Evolutionary conservation across 2,888 invertebrate species (phyloP).

Genomic region (Noctuana brunneofusca): DNA sequence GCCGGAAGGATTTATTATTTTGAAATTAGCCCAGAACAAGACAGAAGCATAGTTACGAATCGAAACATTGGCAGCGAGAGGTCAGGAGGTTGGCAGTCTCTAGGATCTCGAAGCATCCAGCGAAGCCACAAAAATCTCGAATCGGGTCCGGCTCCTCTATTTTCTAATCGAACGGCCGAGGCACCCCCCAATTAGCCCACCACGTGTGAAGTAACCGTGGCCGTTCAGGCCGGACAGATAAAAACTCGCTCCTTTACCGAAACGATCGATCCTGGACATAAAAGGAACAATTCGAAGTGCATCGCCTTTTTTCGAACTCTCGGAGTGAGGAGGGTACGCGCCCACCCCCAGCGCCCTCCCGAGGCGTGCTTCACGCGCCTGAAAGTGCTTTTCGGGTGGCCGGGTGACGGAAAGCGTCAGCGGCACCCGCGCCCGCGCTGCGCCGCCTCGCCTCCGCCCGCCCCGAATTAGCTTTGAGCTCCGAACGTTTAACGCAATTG

Average conservation of each 20-base stretch:
- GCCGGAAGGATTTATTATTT: not conserved
- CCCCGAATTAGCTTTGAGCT: constrained; percentile 60
- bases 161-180: constrained; percentile 58
- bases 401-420: constrained; percentile 68
- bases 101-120: constrained; percentile 15
- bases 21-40: not conserved
- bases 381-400: constrained; percentile 73
- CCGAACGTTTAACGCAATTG: constrained; percentile 44
- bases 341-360: constrained; percentile 47
- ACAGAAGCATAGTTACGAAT: not conserved
- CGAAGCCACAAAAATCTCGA: constrained; percentile 38
- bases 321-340: constrained; percentile 44
- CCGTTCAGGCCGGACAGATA: constrained; percentile 64
- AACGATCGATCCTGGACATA: constrained; percentile 81
- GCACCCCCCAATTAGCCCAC: constrained; percentile 68
- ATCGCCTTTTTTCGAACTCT: constrained; percentile 80
- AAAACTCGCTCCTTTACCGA: constrained; percentile 77
- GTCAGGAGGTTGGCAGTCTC: constrained; percentile 19
- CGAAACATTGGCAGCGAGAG: constrained; percentile 21
- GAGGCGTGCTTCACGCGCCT: constrained; percentile 67
- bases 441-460: constrained; percentile 42
- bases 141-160: constrained; percentile 39
- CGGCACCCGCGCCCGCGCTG: constrained; percentile 43
- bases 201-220: constrained; percentile 72
- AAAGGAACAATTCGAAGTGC: constrained; percentile 81